A percentile compares a stretch with the other conserved stretches of the same genome.
Conservation (phyloP, 2,888 invertebrate species). For the Leptinotarsa peninsularis region DNA sequence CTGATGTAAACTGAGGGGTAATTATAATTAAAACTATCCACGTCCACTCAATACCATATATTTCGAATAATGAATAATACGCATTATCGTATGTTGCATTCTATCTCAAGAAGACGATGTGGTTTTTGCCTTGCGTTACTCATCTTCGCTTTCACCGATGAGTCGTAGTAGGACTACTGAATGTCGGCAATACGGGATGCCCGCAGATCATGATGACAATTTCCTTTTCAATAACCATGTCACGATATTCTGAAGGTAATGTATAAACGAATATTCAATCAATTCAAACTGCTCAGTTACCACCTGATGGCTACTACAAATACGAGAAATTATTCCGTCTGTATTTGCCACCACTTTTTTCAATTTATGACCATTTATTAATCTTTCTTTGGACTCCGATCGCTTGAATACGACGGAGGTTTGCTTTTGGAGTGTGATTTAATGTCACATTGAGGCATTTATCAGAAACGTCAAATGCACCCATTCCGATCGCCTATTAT, state of each 20-base stretch:
- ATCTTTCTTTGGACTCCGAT: constrained; percentile 19
- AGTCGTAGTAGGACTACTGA: no score
- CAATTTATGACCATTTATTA: constrained; percentile 11
- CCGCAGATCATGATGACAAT: no score
- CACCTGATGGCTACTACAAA: neutral
- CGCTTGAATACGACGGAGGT: constrained; percentile 38
- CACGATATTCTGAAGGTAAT: neutral
- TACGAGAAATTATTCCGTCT: neutral
- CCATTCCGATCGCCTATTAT: constrained; percentile 53
- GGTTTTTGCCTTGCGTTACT: no score
- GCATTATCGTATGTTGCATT: no score
- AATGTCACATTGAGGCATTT: constrained; percentile 52
- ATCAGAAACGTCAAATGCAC: constrained; percentile 59
- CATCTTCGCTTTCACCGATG: no score
- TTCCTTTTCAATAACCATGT: no score
- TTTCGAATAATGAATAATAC: no score
- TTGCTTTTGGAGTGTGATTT: constrained; percentile 46
- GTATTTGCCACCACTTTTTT: constrained; percentile 5
- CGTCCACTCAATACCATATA: no score
- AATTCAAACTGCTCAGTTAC: neutral
- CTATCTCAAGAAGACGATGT: no score
- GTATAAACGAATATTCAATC: neutral
- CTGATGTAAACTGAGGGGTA: no score
- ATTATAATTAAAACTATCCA: no score
- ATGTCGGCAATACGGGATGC: no score